These are phyloP conservation scores for Trididemnum clinides DNA, from an alignment of 23 tunicate species.

Conservation along the genomic window DNA sequence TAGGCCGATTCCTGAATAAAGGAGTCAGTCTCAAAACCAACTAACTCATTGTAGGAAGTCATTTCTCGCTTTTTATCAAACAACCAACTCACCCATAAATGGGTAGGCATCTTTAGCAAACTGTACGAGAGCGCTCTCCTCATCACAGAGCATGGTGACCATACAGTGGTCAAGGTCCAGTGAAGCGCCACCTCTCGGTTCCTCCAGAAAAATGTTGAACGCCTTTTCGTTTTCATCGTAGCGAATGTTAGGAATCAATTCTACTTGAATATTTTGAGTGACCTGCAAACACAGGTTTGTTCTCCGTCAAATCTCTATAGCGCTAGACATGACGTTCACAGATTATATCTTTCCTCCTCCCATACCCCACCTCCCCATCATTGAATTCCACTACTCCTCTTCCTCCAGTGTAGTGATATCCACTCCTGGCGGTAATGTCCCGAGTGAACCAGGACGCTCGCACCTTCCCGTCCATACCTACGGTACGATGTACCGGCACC, in stretches of 20 bases:
- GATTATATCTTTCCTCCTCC: no score
- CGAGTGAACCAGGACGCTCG: conserved; percentile 85
- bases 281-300: no score
- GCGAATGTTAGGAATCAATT: conserved; percentile 72
- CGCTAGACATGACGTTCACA: no score
- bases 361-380: conserved; percentile 87
- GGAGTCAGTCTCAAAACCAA: no score
- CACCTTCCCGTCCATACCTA: conserved; percentile 97
- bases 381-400: conserved; percentile 70
- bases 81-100: conserved; percentile 93
- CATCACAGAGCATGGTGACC: conserved; percentile 95
- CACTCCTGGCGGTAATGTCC: conserved; percentile 90
- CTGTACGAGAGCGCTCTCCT: conserved; percentile 92
- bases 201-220: conserved; percentile 88
- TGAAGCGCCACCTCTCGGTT: conserved; percentile 93
- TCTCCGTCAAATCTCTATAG: no score
- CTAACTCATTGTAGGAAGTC: no score
- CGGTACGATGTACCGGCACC: conserved; percentile 94
- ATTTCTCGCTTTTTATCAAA: no score
- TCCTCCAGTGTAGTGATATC: conserved; percentile 81
- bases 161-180: conserved; percentile 89
- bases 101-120: conserved; percentile 96
- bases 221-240: conserved; percentile 98
- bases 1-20: no score
- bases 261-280: conserved; percentile 74